These are phyloP conservation scores for Idaea biselata DNA, from an alignment of 2,888 invertebrate genomes.

Conservation along the genomic window DNA sequence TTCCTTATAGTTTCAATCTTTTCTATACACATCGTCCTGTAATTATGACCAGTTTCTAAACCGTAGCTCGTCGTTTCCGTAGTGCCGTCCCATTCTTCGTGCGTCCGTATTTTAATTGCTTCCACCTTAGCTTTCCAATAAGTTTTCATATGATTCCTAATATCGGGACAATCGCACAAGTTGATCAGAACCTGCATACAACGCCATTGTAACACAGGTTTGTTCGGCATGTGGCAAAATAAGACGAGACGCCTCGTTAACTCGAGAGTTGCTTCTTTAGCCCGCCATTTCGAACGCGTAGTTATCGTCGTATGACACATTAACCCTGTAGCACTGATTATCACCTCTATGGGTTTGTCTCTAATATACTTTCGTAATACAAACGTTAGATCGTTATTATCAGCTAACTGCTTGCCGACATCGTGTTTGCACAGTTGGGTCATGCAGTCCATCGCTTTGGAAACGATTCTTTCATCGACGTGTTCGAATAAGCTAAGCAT, in stretches of 20 bases:
- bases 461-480: constrained; percentile 45
- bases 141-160: constrained; percentile 51
- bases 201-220: constrained; percentile 54
- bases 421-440: constrained; percentile 63
- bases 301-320: constrained; percentile 62
- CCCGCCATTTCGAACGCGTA: constrained; percentile 66
- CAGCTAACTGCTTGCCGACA: constrained; percentile 57
- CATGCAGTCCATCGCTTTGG: constrained; percentile 63
- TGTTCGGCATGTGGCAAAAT: constrained; percentile 44
- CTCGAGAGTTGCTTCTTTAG: constrained; percentile 51
- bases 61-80: constrained; percentile 52
- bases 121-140: constrained; percentile 47
- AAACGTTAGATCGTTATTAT: constrained; percentile 56
- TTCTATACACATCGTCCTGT: constrained; percentile 63
- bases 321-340: constrained; percentile 54
- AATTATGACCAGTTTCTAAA: constrained; percentile 59
- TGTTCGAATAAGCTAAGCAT: constrained; percentile 52
- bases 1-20: constrained; percentile 56
- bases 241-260: constrained; percentile 48
- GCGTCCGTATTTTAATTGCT: constrained; percentile 44
- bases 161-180: constrained; percentile 66
- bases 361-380: constrained; percentile 39
- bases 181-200: constrained; percentile 64
- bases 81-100: constrained; percentile 66
- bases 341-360: constrained; percentile 40